Base-by-base conservation (phyloP, 2,888 invertebrate genomes). In the Cerceris rybyensis region DNA sequence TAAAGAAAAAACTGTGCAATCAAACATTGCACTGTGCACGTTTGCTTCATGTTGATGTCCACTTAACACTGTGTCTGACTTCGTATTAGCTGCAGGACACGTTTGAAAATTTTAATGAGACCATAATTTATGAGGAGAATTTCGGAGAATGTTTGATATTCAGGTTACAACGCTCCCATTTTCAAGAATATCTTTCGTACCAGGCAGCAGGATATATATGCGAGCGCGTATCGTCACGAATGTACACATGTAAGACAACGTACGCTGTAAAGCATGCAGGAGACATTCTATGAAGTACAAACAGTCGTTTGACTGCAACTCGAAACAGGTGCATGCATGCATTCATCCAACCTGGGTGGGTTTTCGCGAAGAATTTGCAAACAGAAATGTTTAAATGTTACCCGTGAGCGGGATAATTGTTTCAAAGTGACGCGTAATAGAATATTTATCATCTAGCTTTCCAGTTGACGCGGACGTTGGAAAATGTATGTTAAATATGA, bases 211-310 rank as follows among this genome's bases (percentile, higher is more conserved):
- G 14, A 14, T n/a, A n/a, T 11, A n/a, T n/a, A 41, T 54, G 39
- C 68, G 52, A 13, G 42, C 13, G 46, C 42, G 13, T 13, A 60
- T 60, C 9, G 9, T 11, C 46, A 67, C 43, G n/a, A 43, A 43
- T 54, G 71, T 66, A 58, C 28, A 43, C 28, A 28, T 28, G 52
- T 39, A 46, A 28, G 52, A n/a, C 67, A 28, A 41, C 60, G 54
- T 43, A 14, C 11, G 57, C 41, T 50, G 57, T 55, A 63, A 57
- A 17, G 49, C 49, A 50, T 16, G 28, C 17, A 28, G 14, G 69
- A 63, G 73, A 69, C 69, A 69, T 69, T 55, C 69, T 39, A 49
- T 6, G 28, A 14, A 61, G 61, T 69, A 14, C 73, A 59, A 59
- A 68, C 68, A 70, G 57, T 60, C 60, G 68, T 55, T 46, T 55